Percentiles rank a stretch among this genome's conserved stretches.
Evolutionary conservation across 1,140 invertebrate species (phyloP).

Genomic region (Ooceraea biroi): DNA sequence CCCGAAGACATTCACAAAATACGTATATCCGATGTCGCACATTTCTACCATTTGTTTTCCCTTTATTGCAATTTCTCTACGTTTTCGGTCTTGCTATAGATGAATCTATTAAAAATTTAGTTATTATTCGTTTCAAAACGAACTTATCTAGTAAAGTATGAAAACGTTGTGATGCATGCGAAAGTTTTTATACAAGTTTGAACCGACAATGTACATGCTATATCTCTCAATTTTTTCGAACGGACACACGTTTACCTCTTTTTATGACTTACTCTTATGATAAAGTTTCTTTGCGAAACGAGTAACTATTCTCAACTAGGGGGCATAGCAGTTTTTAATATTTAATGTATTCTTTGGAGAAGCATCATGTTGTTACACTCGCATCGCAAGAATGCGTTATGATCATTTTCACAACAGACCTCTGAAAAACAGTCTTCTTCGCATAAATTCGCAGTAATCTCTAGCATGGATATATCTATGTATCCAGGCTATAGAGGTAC

Average conservation of each 20-base stretch:
- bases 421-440: not conserved
- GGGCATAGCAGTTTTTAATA: slow-evolving; percentile 1
- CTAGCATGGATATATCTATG: not conserved
- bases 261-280: not conserved
- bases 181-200: too few species aligned
- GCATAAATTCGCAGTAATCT: too few species aligned
- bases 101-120: too few species aligned
- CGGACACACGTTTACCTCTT: not conserved
- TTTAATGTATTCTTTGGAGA: slow-evolving; percentile 24
- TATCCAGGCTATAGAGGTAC: slow-evolving; percentile 23
- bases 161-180: too few species aligned
- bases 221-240: not conserved
- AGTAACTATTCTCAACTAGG: not conserved
- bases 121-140: too few species aligned
- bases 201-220: too few species aligned
- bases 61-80: too few species aligned
- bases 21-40: too few species aligned
- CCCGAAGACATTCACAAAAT: too few species aligned
- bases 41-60: too few species aligned
- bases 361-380: not conserved
- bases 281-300: slow-evolving; percentile 2
- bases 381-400: not conserved
- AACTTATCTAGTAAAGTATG: too few species aligned
- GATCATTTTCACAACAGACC: not conserved
- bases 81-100: too few species aligned